Evolutionary conservation across 2,888 invertebrate genomes (phyloP), one percentile per base, ranked within the genome.

Genomic region (Cremastinae sp.): DNA sequence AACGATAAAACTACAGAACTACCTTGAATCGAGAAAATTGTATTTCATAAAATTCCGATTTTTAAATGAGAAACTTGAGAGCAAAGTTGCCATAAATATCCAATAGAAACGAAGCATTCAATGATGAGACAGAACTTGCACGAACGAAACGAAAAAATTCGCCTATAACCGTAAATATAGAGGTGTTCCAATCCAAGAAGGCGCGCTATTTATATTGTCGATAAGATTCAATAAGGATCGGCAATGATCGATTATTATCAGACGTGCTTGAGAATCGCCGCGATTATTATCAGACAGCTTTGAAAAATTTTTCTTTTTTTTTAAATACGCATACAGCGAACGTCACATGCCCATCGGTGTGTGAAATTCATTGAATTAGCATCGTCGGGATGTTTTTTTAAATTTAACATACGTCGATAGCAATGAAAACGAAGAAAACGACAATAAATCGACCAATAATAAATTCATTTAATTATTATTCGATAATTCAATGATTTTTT

Each of bases 211-310:
- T 45, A 47, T 45, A 45, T 53, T 76, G 20, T 36, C 47, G 76
- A 76, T 73, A 73, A 76, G 73, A 56, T 38, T 8, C 12, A 47
- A 61, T 54, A n/a, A 34, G 2, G 8, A n/a, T 10, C 18, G 9
- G 1, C 38, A 45, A 20, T 49, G 54, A 64, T 65, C 65, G 20
- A 73, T 76, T 69, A 73, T 76, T 69, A 69, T 69, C 69, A 47
- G 53, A 12, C 18, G 49, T 56, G 20, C n/a, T 62, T 64, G 58
- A 73, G 43, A 49, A 41, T 28, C 58, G 28, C 34, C 9, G 8
- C 43, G 49, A 45, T 53, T 58, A 45, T 53, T 58, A 53, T 53
- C 69, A 51, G 28, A 34, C 22, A 41, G 8, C 12, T 51, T 58
- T 43, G 9, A 65, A 20, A 16, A 61, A 59, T 45, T 28, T 56